Conservation (phyloP, 2,113 vertebrate species). For the Mirounga angustirostris region DNA sequence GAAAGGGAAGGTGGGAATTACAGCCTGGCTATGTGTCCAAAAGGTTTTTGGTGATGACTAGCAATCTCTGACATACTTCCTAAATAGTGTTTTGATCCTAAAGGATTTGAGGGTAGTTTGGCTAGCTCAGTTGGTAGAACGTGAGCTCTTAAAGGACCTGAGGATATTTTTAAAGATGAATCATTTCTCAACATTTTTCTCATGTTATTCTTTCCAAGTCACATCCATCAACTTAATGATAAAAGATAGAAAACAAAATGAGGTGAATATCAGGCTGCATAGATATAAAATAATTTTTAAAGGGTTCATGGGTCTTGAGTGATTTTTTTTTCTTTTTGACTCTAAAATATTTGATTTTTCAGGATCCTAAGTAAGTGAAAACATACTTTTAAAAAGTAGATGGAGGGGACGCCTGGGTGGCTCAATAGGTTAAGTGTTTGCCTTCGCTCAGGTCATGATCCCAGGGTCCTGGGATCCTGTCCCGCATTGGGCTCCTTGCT, state of each 20-base stretch:
- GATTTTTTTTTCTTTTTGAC: conserved; percentile 12
- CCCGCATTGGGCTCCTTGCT: not conserved
- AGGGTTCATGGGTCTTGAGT: not conserved
- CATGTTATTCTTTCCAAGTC: conserved; percentile 16
- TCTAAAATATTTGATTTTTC: conserved; percentile 37
- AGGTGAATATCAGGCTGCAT: not conserved
- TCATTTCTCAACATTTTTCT: conserved; percentile 39
- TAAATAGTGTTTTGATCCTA: not conserved
- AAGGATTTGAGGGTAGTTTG: not conserved
- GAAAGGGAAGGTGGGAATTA: not conserved
- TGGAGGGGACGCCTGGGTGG: not conserved
- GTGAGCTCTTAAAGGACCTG: conserved; percentile 15
- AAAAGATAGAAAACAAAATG: conserved; percentile 47
- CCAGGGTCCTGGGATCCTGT: not conserved
- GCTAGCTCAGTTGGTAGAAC: not conserved
- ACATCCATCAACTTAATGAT: conserved; percentile 6
- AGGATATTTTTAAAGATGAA: conserved; percentile 34
- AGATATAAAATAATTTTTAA: not conserved
- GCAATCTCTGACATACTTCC: not conserved
- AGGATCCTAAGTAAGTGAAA: conserved; percentile 31
- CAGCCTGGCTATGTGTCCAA: not conserved
- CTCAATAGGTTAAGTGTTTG: not conserved
- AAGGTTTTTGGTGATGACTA: not conserved
- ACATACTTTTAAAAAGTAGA: not conserved
- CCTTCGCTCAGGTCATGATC: too few relatives aligned